A percentile compares a stretch with the other conserved stretches of the same genome.
Evolutionary conservation across 1,140 invertebrate genomes (phyloP).

Genomic region (Saxidomus purpurata): DNA sequence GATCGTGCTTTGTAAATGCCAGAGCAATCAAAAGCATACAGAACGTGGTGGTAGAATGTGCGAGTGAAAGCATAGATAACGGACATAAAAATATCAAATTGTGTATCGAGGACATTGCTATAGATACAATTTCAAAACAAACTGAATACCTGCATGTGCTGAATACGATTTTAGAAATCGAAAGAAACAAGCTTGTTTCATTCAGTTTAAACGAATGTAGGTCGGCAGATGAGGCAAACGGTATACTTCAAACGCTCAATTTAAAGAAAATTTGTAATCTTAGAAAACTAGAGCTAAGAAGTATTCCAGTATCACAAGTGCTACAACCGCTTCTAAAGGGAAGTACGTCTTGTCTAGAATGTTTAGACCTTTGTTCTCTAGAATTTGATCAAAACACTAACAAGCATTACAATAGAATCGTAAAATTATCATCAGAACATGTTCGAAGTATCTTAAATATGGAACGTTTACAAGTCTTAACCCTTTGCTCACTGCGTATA

Average conservation of each 20-base stretch:
- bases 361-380: not conserved
- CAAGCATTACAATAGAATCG: not conserved
- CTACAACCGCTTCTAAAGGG: not conserved
- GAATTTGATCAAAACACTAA: not conserved
- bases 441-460: not conserved
- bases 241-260: too few relatives aligned
- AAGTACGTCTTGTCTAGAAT: not conserved
- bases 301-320: too few relatives aligned
- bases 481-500: not conserved
- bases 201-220: too few relatives aligned
- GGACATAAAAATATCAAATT: not conserved
- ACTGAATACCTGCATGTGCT: too few relatives aligned
- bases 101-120: too few relatives aligned
- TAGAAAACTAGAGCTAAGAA: too few relatives aligned
- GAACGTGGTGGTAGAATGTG: not conserved
- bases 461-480: not conserved
- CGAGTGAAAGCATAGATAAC: too few relatives aligned
- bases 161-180: not conserved
- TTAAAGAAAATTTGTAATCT: too few relatives aligned
- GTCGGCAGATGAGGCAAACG: too few relatives aligned
- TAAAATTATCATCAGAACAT: not conserved
- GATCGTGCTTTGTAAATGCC: not conserved
- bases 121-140: too few relatives aligned
- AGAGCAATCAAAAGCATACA: too few relatives aligned
- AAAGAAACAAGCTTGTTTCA: not conserved